Percentiles rank a stretch among this genome's conserved stretches.
These are phyloP conservation scores for Tetanocera ferruginea DNA, from an alignment of 2,888 invertebrate genomes.

Conservation along the genomic window DNA sequence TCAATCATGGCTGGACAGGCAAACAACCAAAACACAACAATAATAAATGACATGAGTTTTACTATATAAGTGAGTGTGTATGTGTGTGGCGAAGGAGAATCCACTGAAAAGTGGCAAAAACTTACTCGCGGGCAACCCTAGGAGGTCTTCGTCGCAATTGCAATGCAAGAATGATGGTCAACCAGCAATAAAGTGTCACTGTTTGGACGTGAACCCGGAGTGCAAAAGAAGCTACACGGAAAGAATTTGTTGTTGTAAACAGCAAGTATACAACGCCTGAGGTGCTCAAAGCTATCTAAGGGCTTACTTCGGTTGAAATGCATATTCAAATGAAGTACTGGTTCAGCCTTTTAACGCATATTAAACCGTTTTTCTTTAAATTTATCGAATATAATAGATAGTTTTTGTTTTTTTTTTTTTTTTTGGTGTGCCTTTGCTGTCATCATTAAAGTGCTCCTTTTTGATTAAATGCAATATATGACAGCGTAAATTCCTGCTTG, in stretches of 20 bases:
- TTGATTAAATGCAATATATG: slow-evolving; percentile 35
- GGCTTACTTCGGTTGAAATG: no score
- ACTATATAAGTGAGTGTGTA: neutral
- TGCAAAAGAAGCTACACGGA: neutral
- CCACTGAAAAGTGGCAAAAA: neutral
- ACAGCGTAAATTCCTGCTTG: slow-evolving; percentile 55
- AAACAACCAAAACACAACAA: slow-evolving; percentile 15
- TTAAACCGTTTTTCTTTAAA: no score
- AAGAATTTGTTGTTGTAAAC: neutral
- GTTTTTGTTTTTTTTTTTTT: no score
- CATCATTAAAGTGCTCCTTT: neutral
- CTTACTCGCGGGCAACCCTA: neutral
- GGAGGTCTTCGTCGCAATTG: slow-evolving; percentile 17
- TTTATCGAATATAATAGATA: no score
- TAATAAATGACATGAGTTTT: neutral
- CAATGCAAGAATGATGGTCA: neutral
- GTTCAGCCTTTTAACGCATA: no score
- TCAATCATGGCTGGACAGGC: slow-evolving; percentile 28
- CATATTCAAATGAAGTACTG: no score
- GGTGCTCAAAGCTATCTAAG: no score
- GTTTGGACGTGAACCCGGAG: neutral
- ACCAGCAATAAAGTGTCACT: slow-evolving; percentile 9
- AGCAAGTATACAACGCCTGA: no score
- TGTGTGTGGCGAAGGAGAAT: neutral
- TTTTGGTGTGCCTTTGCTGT: neutral